Evolutionary conservation across 2,888 invertebrate genomes (phyloP), one percentile per base, ranked within the genome.

Genomic region (Acrobeloides nanus): DNA sequence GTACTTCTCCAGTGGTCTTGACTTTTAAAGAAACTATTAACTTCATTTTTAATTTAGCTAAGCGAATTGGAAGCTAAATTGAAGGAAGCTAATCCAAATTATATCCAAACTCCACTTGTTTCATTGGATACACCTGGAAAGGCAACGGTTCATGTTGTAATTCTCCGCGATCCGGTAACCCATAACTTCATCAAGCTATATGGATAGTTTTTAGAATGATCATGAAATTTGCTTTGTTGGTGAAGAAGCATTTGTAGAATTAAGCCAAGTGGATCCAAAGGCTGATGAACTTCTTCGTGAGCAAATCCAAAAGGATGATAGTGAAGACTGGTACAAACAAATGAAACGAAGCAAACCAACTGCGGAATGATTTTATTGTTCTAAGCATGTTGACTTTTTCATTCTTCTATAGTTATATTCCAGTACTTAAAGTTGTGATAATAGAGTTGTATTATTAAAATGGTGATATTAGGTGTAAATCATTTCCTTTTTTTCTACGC

Each of bases 201-300:
- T n/a, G n/a, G n/a, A n/a, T n/a, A 12, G 3, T 47, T 76, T 75
- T 42, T 61, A 83, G 83, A 89, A 93, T 77, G 87, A 83, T 0
- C 93, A 93, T 75, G 95, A 97, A 80, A 95, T 97, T 57, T 95
- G 95, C 77, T 93, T 93, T 76, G 95, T 95, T 4, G 93, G 92
- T 55, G 90, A 92, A 66, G 90, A 92, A 78, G 89, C 85, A 29
- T 97, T 90, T 78, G 78, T 84, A 5, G 81, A 89, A 67, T 77
- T 95, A 31, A 90, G 92, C 0, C 81, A 84, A 64, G 82, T 62
- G 12, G 93, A 95, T 74, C 83, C 85, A 0, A 81, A 84, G 44
- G 86, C 86, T 38, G 85, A 89, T 60, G 78, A 80, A n/a, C 80
- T 84, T 33, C 78, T 95, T 23, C 81, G 85, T 62, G 82, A 61